These are phyloP conservation scores for Marasmarcha lunaedactyla DNA, from an alignment of 2,888 invertebrate genomes.

Conservation along the genomic window DNA sequence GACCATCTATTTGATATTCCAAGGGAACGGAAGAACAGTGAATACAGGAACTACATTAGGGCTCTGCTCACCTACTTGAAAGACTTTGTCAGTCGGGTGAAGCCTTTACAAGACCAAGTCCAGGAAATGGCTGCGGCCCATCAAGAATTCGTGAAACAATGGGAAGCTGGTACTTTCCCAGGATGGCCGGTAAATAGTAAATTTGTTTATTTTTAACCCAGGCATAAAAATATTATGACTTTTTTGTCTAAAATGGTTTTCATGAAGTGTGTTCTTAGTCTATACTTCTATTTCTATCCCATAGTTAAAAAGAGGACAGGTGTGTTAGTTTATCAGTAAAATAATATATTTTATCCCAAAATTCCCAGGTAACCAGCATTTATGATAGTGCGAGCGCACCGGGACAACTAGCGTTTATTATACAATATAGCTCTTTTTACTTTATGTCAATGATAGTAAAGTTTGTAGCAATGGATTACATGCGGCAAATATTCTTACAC, in stretches of 20 bases:
- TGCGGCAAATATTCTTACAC: no score
- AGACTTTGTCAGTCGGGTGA: constrained; percentile 84
- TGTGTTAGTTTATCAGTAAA: no score
- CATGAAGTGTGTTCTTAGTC: no score
- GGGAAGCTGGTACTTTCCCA: constrained; percentile 90
- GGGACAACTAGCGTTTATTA: no score
- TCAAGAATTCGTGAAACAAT: constrained; percentile 86
- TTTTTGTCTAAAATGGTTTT: constrained; percentile 4
- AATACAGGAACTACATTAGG: constrained; percentile 87
- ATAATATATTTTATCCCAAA: no score
- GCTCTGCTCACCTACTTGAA: constrained; percentile 87
- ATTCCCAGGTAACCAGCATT: no score
- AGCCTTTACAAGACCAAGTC: constrained; percentile 87
- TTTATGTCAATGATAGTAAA: no score
- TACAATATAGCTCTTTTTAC: no score
- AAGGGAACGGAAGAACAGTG: constrained; percentile 89
- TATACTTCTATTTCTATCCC: background rate
- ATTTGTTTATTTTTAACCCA: no score
- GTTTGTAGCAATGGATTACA: no score
- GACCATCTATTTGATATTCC: constrained; percentile 97
- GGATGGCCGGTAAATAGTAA: constrained; percentile 87
- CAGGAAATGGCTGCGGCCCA: constrained; percentile 82
- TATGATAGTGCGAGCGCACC: no score
- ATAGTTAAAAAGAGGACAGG: no score
- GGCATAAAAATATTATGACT: constrained; percentile 31